Evolutionary conservation across 2,113 vertebrate species (phyloP), one percentile per base, ranked within the genome.

Genomic region (Oxygymnocypris stewartii): DNA sequence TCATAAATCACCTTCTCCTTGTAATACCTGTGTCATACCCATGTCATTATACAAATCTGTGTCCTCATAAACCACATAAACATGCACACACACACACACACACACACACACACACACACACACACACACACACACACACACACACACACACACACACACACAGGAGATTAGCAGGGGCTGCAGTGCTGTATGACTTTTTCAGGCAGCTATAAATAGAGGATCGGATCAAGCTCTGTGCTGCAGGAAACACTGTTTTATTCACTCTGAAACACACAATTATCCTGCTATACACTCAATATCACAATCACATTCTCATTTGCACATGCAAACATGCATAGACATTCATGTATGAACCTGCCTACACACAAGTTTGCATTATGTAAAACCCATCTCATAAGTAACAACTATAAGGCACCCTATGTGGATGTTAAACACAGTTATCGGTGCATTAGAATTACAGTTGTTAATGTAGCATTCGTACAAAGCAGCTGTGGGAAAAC

Each of bases 171-270:
- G 65, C 63, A 59, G 23, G 69, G 73, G 69, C 76, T 57, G 31
- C 74, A 40, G 65, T 81, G 79, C 80, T 86, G 71, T 63, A 85
- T 65, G 51, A 59, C 57, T 88, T 85, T 85, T 82, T 88, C 84
- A 85, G 54, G 84, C 20, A 77, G 65, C 71, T 85, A 85, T 76
- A 88, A 88, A 82, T 81, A 88, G 84, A 54, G 84, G 63, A 79
- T 67, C 13, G 44, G 84, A 49, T 86, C 69, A 86, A 65, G 44
- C 80, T 40, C 73, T 69, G 31, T 25, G 44, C 80, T 86, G 61
- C 44, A 65, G 82, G 79, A 81, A 83, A 86, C 7, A 9, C 51
- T 51, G 25, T 65, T 86, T 74, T 74, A 57, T 84, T 42, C 51
- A 84, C 40, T 71, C 79, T n/a, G n/a, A 57, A 65, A n/a, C 67